Conservation (phyloP, 2,797 vertebrate species). For the Nannoperca australis region DNA sequence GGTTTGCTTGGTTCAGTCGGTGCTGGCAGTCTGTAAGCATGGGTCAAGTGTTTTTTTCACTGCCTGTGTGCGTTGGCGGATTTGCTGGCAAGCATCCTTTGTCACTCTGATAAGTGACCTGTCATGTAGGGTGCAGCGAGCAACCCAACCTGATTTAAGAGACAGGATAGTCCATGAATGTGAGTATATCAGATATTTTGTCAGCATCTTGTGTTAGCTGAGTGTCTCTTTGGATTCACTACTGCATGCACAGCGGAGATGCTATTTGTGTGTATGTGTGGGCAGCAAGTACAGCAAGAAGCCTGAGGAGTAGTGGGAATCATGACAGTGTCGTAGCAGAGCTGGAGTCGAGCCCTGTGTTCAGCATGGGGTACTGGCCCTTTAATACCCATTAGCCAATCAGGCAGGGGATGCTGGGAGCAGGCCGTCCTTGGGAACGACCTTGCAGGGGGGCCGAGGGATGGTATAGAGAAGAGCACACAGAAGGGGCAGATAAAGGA, state of each 20-base stretch:
- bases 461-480: constrained; percentile 58
- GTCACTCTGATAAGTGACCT: constrained; percentile 56
- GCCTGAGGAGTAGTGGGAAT: constrained; percentile 53
- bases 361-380: constrained; percentile 77
- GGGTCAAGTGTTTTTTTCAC: constrained; percentile 23
- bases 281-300: constrained; percentile 56
- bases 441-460: constrained; percentile 82
- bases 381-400: constrained; percentile 86
- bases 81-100: constrained; percentile 51
- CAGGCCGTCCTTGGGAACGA: constrained; percentile 85
- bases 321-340: constrained; percentile 57
- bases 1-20: constrained; percentile 46
- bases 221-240: constrained; percentile 33
- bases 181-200: constrained; percentile 40
- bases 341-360: constrained; percentile 73
- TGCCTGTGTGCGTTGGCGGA: neutral
- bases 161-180: constrained; percentile 19
- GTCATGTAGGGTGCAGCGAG: constrained; percentile 33
- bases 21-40: constrained; percentile 28
- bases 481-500: constrained; percentile 51
- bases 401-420: constrained; percentile 80
- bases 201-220: constrained; percentile 47
- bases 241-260: constrained; percentile 41
- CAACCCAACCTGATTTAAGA: constrained; percentile 38
- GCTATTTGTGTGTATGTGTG: constrained; percentile 33